Base-by-base conservation (phyloP, 2,113 vertebrate species). In the Coturnix japonica region DNA sequence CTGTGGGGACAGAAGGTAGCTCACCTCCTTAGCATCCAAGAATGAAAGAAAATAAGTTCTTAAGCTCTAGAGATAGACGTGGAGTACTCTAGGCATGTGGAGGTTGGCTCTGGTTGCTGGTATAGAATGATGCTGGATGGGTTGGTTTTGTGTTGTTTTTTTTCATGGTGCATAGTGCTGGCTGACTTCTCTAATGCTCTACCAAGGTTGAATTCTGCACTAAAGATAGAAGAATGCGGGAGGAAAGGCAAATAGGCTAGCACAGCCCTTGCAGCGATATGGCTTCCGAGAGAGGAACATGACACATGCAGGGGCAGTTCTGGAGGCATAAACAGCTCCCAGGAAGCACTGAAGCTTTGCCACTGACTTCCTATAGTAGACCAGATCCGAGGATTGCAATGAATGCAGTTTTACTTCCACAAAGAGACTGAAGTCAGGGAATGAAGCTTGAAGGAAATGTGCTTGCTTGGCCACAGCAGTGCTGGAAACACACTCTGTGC, bases 401-500 rank as follows among this genome's bases (percentile, higher is more conserved):
- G 43, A 85, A 59, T 1, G 2, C 7, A 30, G 19, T 13, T 80
- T 41, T 30, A n/a, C 41, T 47, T 64, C 75, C 54, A 39, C 22
- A n/a, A 54, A 12, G 13, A 70, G 37, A 4, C 19, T 5, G 30
- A n/a, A 49, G 72, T 10, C 9, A 6, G 35, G 23, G 66, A 8
- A 9, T 57, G 23, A 63, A 57, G 47, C 9, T 49, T 76, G 31
- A 31, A 33, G 26, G 59, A 87, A 6, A 33, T 2, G 25, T 66
- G 5, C 20, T 70, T 33, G 33, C 5, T 22, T 70, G 74, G 23
- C 63, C 26, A 1, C 25, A 44, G 47, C 9, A 28, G 51, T 64
- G 65, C 43, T 66, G 33, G 46, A 46, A 51, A 22, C 6, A 2
- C 0, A 0, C 28, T 60, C 35, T 80, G 9, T 65, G 41, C 6